phyloP scores from a whole-genome alignment of 2,797 vertebrate genomes.

The Alosa sapidissima region DNA sequence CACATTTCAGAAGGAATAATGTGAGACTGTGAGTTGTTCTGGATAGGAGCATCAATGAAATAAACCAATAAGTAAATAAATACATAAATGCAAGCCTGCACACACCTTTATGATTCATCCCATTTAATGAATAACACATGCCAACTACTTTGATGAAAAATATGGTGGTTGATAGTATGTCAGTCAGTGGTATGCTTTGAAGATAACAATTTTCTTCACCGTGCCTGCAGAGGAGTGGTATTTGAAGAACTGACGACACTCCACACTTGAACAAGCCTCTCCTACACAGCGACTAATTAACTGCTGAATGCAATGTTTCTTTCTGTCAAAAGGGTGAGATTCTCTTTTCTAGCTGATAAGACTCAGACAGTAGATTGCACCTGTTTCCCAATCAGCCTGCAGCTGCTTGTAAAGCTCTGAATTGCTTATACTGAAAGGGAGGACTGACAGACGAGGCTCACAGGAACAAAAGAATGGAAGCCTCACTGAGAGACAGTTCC shows the following conservation, averaged over 20 bases:
- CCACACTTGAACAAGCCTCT: background rate
- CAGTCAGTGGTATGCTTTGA: background rate
- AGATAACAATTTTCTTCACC: background rate
- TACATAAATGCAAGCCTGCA: too few relatives aligned
- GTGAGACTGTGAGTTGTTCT: too few relatives aligned
- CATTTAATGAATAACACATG: background rate
- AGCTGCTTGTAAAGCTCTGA: slow-evolving; percentile 28
- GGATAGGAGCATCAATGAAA: too few relatives aligned
- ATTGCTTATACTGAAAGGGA: background rate
- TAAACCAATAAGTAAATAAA: too few relatives aligned
- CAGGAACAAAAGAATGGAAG: background rate
- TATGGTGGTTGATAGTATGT: background rate
- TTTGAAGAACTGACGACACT: background rate
- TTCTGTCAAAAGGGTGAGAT: slow-evolving; percentile 12
- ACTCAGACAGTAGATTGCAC: slow-evolving; percentile 36
- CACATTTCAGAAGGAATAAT: too few relatives aligned
- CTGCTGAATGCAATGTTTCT: slow-evolving; percentile 34
- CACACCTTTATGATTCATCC: too few relatives aligned
- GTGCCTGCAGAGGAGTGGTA: background rate
- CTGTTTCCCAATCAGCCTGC: slow-evolving; percentile 39
- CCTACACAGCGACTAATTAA: slow-evolving; percentile 16
- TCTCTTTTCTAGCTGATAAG: slow-evolving; percentile 38
- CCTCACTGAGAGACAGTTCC: background rate
- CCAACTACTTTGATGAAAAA: background rate
- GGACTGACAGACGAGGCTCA: slow-evolving; percentile 24